These are phyloP conservation scores for Drosophila gunungcola DNA, from an alignment of 1,140 invertebrate genomes.

Conservation along the genomic window DNA sequence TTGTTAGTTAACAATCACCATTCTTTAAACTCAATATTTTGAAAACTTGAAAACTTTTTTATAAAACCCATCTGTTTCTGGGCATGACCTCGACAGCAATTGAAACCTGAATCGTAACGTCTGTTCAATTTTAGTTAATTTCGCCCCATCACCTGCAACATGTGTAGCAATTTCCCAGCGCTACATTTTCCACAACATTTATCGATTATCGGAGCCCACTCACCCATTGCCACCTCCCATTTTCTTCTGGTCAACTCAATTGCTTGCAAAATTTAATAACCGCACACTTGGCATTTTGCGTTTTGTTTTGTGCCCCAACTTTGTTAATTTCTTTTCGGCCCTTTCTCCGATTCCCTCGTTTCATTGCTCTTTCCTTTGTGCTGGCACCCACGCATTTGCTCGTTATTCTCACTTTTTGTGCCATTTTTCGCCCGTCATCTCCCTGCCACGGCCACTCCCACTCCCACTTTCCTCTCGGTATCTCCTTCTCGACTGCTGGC, in stretches of 20 bases:
- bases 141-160: slow-evolving; percentile 65
- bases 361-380: slow-evolving; percentile 19
- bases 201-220: slow-evolving; percentile 66
- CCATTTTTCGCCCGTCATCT: slow-evolving; percentile 10
- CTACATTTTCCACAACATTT: slow-evolving; percentile 73
- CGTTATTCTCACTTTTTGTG: slow-evolving; percentile 47
- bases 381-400: slow-evolving; percentile 37
- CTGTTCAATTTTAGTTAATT: slow-evolving; percentile 47
- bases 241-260: slow-evolving; percentile 61
- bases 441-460: slow-evolving; percentile 25
- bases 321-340: slow-evolving; percentile 49
- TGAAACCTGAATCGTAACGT: slow-evolving; percentile 36
- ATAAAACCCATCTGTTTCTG: background rate
- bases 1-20: too few relatives aligned
- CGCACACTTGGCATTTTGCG: slow-evolving; percentile 53
- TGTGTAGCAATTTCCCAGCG: slow-evolving; percentile 70
- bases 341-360: slow-evolving; percentile 5
- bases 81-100: slow-evolving; percentile 44
- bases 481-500: slow-evolving; percentile 11
- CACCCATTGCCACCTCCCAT: slow-evolving; percentile 8
- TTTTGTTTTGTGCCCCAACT: slow-evolving; percentile 51
- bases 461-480: slow-evolving; percentile 11
- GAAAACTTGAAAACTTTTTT: background rate
- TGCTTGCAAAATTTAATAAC: slow-evolving; percentile 75
- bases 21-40: too few relatives aligned